phyloP scores from a whole-genome alignment of 2,113 vertebrate genomes.

The Chaenogobius annularis region DNA sequence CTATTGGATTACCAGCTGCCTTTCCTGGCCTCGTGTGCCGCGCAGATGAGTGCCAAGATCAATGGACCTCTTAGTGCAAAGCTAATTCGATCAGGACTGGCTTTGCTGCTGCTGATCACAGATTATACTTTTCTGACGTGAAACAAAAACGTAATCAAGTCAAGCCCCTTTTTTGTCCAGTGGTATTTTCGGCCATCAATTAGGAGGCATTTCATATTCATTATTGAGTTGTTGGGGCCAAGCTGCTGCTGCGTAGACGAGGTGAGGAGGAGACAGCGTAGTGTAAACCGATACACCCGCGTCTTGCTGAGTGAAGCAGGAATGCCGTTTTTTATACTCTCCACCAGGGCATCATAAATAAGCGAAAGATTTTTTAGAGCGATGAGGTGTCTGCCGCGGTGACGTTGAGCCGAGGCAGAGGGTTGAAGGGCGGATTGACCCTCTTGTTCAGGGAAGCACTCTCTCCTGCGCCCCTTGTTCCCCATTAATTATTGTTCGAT shows the following conservation, averaged over 20 bases:
- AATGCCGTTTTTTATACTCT: conserved; percentile 38
- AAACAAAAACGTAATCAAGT: conserved; percentile 68
- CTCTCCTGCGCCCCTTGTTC: conserved; percentile 60
- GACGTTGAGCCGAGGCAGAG: conserved; percentile 47
- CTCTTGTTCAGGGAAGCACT: conserved; percentile 64
- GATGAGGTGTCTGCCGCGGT: conserved; percentile 51
- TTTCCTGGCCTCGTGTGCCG: conserved; percentile 67
- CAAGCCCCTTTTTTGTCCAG: conserved; percentile 33
- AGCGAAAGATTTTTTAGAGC: conserved; percentile 54
- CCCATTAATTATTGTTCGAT: conserved; percentile 73
- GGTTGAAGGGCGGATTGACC: conserved; percentile 71
- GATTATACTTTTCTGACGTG: conserved; percentile 45
- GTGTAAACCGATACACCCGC: conserved; percentile 53
- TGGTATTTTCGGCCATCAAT: conserved; percentile 65
- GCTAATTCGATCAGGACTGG: conserved; percentile 71
- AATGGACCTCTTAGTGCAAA: conserved; percentile 77
- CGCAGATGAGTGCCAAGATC: conserved; percentile 76
- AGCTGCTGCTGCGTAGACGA: conserved; percentile 48
- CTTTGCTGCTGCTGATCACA: conserved; percentile 71
- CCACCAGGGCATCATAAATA: conserved; percentile 67
- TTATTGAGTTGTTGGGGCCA: conserved; percentile 67
- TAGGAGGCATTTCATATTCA: conserved; percentile 68
- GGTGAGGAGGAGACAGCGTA: conserved; percentile 54
- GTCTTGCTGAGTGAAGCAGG: conserved; percentile 69
- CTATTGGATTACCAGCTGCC: conserved; percentile 76